Conservation (phyloP, 53 echinoderm and acorn worm genomes). For the Zoroaster sp. region DNA sequence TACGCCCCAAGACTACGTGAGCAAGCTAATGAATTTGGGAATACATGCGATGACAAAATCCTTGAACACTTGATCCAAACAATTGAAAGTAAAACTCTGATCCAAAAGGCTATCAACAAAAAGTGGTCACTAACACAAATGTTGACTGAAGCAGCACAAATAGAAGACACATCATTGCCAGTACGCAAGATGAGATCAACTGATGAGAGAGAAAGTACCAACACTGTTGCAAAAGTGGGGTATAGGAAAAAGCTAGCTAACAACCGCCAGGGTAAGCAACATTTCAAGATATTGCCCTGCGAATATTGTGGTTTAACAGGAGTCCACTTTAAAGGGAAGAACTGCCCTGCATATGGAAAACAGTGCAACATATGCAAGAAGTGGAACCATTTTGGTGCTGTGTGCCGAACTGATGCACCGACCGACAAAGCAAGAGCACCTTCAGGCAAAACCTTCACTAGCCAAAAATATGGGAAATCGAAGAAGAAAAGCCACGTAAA, state of each 20-base stretch:
- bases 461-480: too few species aligned
- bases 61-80: slow-evolving; percentile 66
- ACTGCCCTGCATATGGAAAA: slow-evolving; percentile 50
- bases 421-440: too few species aligned
- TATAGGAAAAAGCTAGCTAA: not conserved
- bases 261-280: not conserved
- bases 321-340: not conserved
- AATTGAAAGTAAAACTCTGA: not conserved
- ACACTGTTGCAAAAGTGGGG: not conserved
- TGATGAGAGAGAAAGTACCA: not conserved
- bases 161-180: too few species aligned
- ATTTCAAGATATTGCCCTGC: too few species aligned
- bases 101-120: slow-evolving; percentile 37
- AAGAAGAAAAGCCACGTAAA: too few species aligned
- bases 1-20: too few species aligned
- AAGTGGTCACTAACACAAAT: slow-evolving; percentile 16
- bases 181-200: not conserved
- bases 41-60: slow-evolving; percentile 28
- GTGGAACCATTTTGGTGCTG: too few species aligned
- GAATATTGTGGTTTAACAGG: slow-evolving; percentile 16
- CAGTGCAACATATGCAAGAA: too few species aligned
- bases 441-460: too few species aligned
- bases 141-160: too few species aligned
- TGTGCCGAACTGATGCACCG: too few species aligned
- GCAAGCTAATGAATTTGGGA: slow-evolving; percentile 62